Evolutionary conservation across 2,888 invertebrate genomes (phyloP).

Genomic region (Archips crataeganus): DNA sequence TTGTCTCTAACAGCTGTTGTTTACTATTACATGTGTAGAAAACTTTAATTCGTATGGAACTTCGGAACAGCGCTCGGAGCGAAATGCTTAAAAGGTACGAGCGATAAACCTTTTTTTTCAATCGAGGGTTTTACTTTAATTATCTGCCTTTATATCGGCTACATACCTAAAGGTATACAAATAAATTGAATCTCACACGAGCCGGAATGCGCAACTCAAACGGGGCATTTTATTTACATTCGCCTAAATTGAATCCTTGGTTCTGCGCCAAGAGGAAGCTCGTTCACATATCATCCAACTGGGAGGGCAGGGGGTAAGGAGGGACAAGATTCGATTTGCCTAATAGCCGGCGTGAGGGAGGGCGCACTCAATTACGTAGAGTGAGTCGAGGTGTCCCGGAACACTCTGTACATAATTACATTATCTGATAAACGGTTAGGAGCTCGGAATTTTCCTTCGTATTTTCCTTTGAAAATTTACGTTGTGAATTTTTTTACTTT

Average conservation of each 20-base stretch:
- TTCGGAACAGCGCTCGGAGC: not conserved
- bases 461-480: constrained; percentile 37
- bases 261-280: constrained; percentile 72
- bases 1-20: not conserved
- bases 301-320: constrained; percentile 53
- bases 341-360: constrained; percentile 77
- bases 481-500: constrained; percentile 33
- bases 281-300: constrained; percentile 61
- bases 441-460: constrained; percentile 49
- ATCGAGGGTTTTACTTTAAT: constrained; percentile 33
- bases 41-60: not conserved
- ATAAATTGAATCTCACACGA: constrained; percentile 49
- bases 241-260: constrained; percentile 82
- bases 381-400: constrained; percentile 80
- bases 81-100: not conserved
- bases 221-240: constrained; percentile 79
- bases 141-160: constrained; percentile 21
- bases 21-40: not conserved
- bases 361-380: constrained; percentile 81
- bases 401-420: constrained; percentile 81
- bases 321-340: constrained; percentile 83
- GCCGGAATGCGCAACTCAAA: constrained; percentile 49
- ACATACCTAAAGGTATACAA: constrained; percentile 37
- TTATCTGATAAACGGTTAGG: constrained; percentile 79
- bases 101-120: constrained; percentile 11